Evolutionary conservation across 2,113 vertebrate genomes (phyloP).

Genomic region (Natator depressus): DNA sequence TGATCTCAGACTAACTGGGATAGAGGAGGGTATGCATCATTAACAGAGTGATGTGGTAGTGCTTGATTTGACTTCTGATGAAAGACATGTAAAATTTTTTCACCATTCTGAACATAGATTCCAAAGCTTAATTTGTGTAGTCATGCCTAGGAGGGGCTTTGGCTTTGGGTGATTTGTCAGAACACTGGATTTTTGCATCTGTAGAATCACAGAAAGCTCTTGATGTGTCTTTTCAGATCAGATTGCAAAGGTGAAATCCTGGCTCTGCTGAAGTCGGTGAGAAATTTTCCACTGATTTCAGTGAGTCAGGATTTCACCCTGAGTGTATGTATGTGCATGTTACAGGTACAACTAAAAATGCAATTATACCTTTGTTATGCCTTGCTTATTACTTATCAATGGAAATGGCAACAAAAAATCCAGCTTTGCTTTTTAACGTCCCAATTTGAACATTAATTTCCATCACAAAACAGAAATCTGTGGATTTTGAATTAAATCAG

Average conservation of each 20-base stretch:
- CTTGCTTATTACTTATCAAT: not conserved
- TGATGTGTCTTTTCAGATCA: not conserved
- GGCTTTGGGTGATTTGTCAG: not conserved
- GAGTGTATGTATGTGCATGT: not conserved
- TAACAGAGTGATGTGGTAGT: not conserved
- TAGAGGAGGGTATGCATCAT: not conserved
- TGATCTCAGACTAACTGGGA: not conserved
- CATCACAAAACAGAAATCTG: not conserved
- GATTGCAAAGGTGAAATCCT: not conserved
- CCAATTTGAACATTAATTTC: not conserved
- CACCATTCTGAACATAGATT: not conserved
- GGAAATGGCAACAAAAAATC: not conserved
- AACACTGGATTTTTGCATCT: not conserved
- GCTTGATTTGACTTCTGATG: not conserved
- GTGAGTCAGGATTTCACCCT: not conserved
- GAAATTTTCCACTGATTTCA: not conserved
- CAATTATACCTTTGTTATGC: not conserved
- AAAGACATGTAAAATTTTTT: not conserved
- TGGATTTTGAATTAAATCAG: not conserved
- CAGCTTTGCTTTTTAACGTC: not conserved
- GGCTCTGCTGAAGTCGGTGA: not conserved
- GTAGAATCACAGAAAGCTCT: not conserved
- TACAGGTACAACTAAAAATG: not conserved
- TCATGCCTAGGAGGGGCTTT: not conserved
- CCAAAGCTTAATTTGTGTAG: not conserved